Percentiles rank a stretch among this genome's conserved stretches.
Evolutionary conservation across 2,797 vertebrate genomes (phyloP).

Genomic region (Meriones psammophilus): DNA sequence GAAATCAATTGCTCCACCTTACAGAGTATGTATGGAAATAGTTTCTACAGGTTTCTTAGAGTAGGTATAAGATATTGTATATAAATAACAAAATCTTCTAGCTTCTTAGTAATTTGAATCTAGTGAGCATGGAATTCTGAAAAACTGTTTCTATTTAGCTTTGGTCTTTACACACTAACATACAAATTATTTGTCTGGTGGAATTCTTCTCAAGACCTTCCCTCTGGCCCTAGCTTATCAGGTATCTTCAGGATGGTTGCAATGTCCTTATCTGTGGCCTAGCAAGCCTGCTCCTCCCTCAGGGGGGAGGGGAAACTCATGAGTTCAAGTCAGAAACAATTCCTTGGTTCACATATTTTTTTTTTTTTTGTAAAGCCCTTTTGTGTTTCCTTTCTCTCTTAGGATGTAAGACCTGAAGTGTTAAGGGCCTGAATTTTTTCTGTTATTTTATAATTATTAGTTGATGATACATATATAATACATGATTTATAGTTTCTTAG

Average conservation of each 20-base stretch:
- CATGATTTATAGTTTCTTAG: background rate
- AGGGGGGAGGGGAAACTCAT: too few relatives aligned
- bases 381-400: background rate
- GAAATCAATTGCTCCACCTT: background rate
- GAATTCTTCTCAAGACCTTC: too few relatives aligned
- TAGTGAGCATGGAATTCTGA: background rate
- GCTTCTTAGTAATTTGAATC: background rate
- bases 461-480: background rate
- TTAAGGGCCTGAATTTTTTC: background rate
- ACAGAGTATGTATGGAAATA: background rate
- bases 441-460: background rate
- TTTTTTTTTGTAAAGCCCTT: background rate
- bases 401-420: background rate
- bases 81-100: conserved; percentile 22
- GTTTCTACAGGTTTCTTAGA: background rate
- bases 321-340: too few relatives aligned
- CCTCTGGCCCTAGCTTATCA: too few relatives aligned
- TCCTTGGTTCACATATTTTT: background rate
- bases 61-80: background rate
- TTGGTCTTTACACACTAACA: background rate
- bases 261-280: too few relatives aligned
- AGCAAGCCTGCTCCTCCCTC: too few relatives aligned
- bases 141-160: conserved; percentile 12
- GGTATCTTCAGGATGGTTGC: too few relatives aligned
- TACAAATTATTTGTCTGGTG: background rate